Evolutionary conservation across 2,888 invertebrate genomes (phyloP), one percentile per base, ranked within the genome.

Genomic region (Alitta virens): DNA sequence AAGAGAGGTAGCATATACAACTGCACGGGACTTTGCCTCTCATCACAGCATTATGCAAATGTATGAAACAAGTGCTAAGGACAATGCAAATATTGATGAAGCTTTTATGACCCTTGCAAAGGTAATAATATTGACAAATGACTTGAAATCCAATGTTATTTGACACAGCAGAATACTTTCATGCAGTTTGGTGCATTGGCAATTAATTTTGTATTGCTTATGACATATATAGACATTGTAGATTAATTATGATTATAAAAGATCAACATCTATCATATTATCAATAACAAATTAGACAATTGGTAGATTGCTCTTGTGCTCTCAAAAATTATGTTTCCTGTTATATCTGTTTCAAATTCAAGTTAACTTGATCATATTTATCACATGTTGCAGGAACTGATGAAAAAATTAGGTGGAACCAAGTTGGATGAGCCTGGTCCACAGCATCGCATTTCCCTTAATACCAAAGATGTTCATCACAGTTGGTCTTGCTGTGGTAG

Each of bases 61-160:
- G 56, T 40, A 70, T 5, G 71, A 71, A 50, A 71, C 70, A 14
- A 71, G 70, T 63, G 71, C 71, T 33, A 71, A 71, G 43, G 70
- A 72, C 24, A 72, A 72, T 61, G 61, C 57, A 21, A 70, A 72
- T 60, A 62, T 72, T 26, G 68, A 72, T 26, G 60, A 64, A 18
- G 67, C 65, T 12, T 72, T 72, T 53, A 24, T 68, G 25, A 63
- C 58, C 50, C 62, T 72, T 25, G 71, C 72, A 5, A 64, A 62
- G 63, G 71, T 71, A 52, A 57, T 18, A 46, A 55, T 9, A 9
- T 14, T 9, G 12, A 12, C 9, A 5, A 53, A 7, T n/a, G n/a
- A n/a, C n/a, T n/a, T n/a, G n/a, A n/a, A n/a, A n/a, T n/a, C n/a
- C n/a, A n/a, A n/a, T n/a, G n/a, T n/a, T 16, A 14, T 40, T 16